Evolutionary conservation across 2,797 vertebrate genomes (phyloP).

Genomic region (Lacerta bilineata): DNA sequence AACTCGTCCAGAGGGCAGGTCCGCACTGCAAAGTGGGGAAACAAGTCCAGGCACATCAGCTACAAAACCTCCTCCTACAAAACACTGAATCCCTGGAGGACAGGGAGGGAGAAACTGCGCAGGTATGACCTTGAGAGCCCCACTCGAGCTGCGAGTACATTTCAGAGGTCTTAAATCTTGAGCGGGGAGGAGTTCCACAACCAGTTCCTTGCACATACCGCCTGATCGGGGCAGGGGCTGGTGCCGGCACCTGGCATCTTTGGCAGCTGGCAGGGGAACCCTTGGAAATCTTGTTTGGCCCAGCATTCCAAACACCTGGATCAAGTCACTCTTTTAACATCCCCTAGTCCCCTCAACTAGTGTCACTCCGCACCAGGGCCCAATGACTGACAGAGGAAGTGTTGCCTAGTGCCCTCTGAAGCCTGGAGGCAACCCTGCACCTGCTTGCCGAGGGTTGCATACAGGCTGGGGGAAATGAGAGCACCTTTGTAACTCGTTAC

Average conservation of each 20-base stretch:
- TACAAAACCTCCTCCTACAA: too few relatives aligned
- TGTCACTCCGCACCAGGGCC: not conserved
- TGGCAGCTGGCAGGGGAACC: not conserved
- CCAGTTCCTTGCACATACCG: not conserved
- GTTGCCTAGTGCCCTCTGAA: too few relatives aligned
- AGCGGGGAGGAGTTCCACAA: not conserved
- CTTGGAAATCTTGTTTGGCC: too few relatives aligned
- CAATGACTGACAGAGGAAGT: too few relatives aligned
- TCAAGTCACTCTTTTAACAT: not conserved
- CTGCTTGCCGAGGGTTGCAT: not conserved
- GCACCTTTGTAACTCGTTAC: not conserved
- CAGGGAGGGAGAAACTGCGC: not conserved
- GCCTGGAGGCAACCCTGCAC: not conserved
- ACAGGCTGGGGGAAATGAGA: not conserved
- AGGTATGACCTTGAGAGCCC: not conserved
- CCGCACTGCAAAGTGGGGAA: constrained; percentile 73
- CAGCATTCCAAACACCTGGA: not conserved
- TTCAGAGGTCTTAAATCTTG: not conserved
- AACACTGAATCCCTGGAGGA: not conserved
- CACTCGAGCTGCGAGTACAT: not conserved
- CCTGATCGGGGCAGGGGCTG: not conserved
- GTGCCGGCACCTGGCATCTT: not conserved
- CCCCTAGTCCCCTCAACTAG: not conserved
- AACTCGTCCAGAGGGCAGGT: constrained; percentile 93
- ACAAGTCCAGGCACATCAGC: not conserved